These are phyloP conservation scores for Sturnus vulgaris DNA, from an alignment of 2,113 vertebrate genomes.

Conservation along the genomic window DNA sequence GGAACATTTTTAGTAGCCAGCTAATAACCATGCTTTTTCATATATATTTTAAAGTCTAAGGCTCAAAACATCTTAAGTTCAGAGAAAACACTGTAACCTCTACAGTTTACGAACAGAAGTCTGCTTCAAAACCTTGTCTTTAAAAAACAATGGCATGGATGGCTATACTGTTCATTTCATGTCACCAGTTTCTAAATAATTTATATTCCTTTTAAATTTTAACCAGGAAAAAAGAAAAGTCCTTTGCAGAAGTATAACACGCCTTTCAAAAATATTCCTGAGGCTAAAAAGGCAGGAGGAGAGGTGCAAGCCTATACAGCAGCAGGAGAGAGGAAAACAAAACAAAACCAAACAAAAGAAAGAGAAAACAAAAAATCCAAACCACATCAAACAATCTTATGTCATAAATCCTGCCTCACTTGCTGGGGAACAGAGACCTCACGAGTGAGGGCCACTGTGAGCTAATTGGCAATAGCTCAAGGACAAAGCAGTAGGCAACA, in stretches of 20 bases:
- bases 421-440: not conserved
- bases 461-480: not conserved
- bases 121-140: not conserved
- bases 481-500: not conserved
- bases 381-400: not conserved
- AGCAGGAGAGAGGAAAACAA: not conserved
- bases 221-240: not conserved
- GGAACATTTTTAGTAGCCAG: not conserved
- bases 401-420: not conserved
- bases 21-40: not conserved
- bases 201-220: constrained; percentile 23
- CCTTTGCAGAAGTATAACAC: not conserved
- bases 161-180: not conserved
- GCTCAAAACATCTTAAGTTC: not conserved
- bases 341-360: no score
- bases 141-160: not conserved
- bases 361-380: rapidly evolving
- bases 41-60: not conserved
- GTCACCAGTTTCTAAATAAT: constrained; percentile 36
- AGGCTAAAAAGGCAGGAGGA: not conserved
- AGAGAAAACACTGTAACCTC: not conserved
- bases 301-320: not conserved
- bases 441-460: not conserved
- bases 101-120: not conserved
- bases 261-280: not conserved